Evolutionary conservation across 1,140 invertebrate species (phyloP).

Genomic region (Vollenhovia emeryi): DNA sequence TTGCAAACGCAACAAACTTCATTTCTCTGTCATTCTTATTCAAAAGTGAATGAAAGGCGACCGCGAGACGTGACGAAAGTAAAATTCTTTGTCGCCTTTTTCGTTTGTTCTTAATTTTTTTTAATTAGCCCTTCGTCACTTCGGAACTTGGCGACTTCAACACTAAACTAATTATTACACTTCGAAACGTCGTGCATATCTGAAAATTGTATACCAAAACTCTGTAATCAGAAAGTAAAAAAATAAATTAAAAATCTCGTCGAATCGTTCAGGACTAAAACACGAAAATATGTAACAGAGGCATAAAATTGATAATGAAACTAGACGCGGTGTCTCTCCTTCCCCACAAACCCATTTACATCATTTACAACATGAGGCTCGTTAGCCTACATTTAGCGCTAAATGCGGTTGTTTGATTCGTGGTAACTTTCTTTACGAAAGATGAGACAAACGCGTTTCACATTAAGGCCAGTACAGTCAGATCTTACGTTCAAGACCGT

Average conservation of each 20-base stretch:
- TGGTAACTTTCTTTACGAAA: background rate
- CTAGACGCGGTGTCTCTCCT: background rate
- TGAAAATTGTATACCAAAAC: background rate
- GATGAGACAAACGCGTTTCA: background rate
- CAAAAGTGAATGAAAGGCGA: background rate
- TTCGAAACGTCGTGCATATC: background rate
- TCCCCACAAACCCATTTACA: background rate
- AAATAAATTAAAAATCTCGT: background rate
- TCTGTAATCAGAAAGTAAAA: background rate
- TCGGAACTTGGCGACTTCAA: background rate
- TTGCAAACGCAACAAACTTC: background rate
- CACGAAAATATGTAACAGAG: background rate
- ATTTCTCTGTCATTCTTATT: constrained; percentile 10
- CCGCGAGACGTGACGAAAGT: background rate
- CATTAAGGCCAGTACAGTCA: too few species aligned
- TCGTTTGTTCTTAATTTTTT: too few species aligned
- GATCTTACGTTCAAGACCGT: too few species aligned
- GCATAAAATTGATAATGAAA: background rate
- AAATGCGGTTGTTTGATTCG: background rate
- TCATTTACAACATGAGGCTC: background rate
- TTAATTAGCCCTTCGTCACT: too few species aligned
- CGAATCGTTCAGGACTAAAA: background rate
- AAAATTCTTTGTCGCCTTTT: background rate
- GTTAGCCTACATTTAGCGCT: too few species aligned
- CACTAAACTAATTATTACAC: background rate